Percentiles rank a stretch among this genome's conserved stretches.
Conservation (phyloP, 2,797 vertebrate species). For the Toxotes lorentzi region DNA sequence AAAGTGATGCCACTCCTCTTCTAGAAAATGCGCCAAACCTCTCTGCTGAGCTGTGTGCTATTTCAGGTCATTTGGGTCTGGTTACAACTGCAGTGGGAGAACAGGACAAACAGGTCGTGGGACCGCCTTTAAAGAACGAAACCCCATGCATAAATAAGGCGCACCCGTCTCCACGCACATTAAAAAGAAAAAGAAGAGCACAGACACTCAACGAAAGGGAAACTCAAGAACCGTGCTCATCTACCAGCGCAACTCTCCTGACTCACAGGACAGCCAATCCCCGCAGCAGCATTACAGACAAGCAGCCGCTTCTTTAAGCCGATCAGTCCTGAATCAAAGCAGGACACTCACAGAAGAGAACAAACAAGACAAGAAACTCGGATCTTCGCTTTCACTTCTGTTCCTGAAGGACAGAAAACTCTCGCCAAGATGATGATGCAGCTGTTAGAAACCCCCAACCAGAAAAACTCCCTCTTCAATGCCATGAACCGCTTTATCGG, state of each 20-base stretch:
- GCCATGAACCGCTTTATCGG: slow-evolving; percentile 97
- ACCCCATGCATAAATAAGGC: slow-evolving; percentile 12
- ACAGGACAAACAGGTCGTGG: slow-evolving; percentile 77
- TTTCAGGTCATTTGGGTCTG: slow-evolving; percentile 67
- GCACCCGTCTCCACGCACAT: background rate
- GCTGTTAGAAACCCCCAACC: slow-evolving; percentile 88
- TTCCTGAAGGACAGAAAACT: background rate
- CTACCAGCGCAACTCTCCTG: slow-evolving; percentile 25
- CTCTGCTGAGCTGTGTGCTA: slow-evolving; percentile 46
- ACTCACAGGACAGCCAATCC: slow-evolving; percentile 51
- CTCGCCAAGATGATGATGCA: slow-evolving; percentile 89
- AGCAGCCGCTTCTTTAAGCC: slow-evolving; percentile 51
- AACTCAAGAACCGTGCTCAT: slow-evolving; percentile 9
- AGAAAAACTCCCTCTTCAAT: slow-evolving; percentile 95
- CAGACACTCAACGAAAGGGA: background rate
- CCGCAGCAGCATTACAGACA: slow-evolving; percentile 26
- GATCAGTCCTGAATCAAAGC: slow-evolving; percentile 59
- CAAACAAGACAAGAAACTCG: slow-evolving; percentile 11
- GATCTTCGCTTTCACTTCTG: slow-evolving; percentile 16
- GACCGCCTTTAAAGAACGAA: slow-evolving; percentile 61
- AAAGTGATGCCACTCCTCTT: slow-evolving; percentile 48
- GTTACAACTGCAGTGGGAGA: slow-evolving; percentile 56
- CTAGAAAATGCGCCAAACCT: slow-evolving; percentile 1
- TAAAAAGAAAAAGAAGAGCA: slow-evolving; percentile 30
- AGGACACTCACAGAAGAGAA: slow-evolving; percentile 14